Base-by-base conservation (phyloP, 2,888 invertebrate species). In the Thera obeliscata region DNA sequence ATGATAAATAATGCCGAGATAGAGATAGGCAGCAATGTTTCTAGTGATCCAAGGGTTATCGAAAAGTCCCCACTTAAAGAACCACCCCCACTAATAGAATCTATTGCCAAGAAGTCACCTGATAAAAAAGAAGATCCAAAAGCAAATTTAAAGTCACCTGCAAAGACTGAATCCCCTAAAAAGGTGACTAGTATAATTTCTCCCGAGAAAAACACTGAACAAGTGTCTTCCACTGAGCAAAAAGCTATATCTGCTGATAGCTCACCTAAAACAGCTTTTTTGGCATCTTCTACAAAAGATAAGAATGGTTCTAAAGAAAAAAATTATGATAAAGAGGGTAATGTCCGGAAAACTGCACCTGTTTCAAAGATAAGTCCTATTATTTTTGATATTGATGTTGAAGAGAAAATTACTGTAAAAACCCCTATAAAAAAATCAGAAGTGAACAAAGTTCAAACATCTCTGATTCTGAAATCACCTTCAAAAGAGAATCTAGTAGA, bases 211-310 rank as follows among this genome's bases (percentile, higher is more conserved):
- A 7, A n/a, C 11, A 55, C n/a, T 22, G 36, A 8, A 54, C 64
- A 64, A 38, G 35, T 58, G 35, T 50, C 75, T 61, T 65, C 74
- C 63, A 57, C 67, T 59, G 64, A 76, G 46, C 71, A 74, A 50
- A 71, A 76, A 52, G 70, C 78, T 49, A 79, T 78, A 70, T 71
- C 71, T 56, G 83, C 79, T 48, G 85, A 85, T 73, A 81, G 81
- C 38, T 79, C 81, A 59, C 76, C 75, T 60, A 81, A 79, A 66
- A 22, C 43, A 1, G 58, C 52, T 1, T 54, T 61, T 6, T 49
- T 61, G 22, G 7, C 52, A 66, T 70, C 67, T 46, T 57, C 61
- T 35, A 56, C 9, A 0, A 68, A 69, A 49, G 69, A 49, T 54
- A 63, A 48, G 22, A 65, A 33, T n/a, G 12, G 41, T 61, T 35